Evolutionary conservation across 2,113 vertebrate species (phyloP), one percentile per base, ranked within the genome.

Genomic region (Piliocolobus tephrosceles): DNA sequence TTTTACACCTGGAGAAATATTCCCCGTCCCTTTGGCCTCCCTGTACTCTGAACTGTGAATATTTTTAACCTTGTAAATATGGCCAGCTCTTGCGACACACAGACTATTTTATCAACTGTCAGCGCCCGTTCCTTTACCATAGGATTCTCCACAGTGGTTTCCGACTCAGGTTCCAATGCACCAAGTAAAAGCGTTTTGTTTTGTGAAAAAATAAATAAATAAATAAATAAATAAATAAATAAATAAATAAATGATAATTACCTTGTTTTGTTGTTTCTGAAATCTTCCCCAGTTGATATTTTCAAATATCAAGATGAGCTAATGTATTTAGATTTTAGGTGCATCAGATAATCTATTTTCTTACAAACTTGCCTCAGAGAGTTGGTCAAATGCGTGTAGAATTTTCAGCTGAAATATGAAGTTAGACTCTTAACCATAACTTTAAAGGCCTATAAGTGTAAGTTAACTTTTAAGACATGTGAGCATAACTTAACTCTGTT

Each of bases 121-220:
- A 98, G 98, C 27, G 6, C 96, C 97, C 0, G 52, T 20, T 55
- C 52, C 52, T 7, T 55, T 55, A 55, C 2, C 6, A 55, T 55
- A 55, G 52, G 18, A 55, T 55, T 55, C 52, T 20, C 18, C 99
- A 98, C 98, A 99, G 99, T 99, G 98, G 99, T 99, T 99, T 99
- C 99, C 99, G 99, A 99, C 99, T 99, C 99, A 99, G 99, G 99
- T 99, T 99, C 99, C 98, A 97, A 99, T 9, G 99, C 99, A 99
- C 99, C 99, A 99, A 99, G 99, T 99, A 99, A 99, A 97, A 95
- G 99, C 18, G 6, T 20, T 55, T 20, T 99, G 98, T 99, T 99
- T 99, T 99, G 98, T 99, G 27, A 2, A 61, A 17, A 17, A 5
- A 52, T 0, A 52, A 16, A 52, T 9, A 45, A 50, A 50, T 0